phyloP scores from a whole-genome alignment of 35 echinoderm and acorn worm genomes.

The Apostichopus japonicus region DNA sequence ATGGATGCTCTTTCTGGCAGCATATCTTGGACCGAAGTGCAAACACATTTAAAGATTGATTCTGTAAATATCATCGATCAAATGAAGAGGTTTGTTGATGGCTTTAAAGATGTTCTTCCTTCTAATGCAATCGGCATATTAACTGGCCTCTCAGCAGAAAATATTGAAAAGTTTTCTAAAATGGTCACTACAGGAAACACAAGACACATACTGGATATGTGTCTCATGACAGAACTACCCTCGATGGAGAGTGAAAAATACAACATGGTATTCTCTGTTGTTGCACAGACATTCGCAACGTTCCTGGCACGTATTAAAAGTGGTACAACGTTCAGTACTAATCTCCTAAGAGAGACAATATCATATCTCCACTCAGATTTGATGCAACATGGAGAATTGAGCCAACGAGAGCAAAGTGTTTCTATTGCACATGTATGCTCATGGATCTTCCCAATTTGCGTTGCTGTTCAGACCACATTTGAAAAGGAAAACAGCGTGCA shows the following conservation, averaged over 20 bases:
- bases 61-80: not conserved
- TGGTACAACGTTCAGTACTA: not conserved
- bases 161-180: not conserved
- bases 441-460: slow-evolving; percentile 32
- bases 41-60: not conserved
- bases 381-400: not conserved
- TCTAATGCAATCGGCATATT: not conserved
- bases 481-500: slow-evolving; percentile 28
- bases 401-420: not conserved
- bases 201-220: not conserved
- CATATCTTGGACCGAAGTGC: slow-evolving; percentile 14
- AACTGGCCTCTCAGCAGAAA: not conserved
- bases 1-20: not conserved
- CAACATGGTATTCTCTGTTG: not conserved
- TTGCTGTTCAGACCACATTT: not conserved
- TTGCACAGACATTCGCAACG: not conserved
- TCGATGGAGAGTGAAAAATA: not conserved
- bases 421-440: slow-evolving; percentile 41
- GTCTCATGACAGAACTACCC: not conserved
- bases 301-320: slow-evolving; percentile 13
- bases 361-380: not conserved
- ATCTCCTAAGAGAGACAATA: not conserved
- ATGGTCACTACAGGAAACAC: not conserved
- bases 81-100: not conserved
- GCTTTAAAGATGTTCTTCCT: slow-evolving; percentile 6